Evolutionary conservation across 2,113 vertebrate species (phyloP).

Genomic region (Nothocercus julius): DNA sequence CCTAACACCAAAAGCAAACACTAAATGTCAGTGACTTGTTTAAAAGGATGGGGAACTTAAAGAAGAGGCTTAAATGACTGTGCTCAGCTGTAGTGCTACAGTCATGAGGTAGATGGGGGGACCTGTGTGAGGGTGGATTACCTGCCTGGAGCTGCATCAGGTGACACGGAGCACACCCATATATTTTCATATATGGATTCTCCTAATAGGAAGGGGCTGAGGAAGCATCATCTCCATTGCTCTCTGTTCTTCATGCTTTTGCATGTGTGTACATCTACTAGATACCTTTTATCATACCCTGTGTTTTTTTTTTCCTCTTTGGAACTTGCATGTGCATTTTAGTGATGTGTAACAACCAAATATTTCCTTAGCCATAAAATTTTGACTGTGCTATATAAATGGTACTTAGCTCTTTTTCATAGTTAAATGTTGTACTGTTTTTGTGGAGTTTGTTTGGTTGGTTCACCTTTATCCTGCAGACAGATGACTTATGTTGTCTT

Average conservation of each 20-base stretch:
- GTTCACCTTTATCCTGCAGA: neutral
- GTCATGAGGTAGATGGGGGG: neutral
- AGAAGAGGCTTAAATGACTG: neutral
- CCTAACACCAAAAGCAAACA: neutral
- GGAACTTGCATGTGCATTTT: neutral
- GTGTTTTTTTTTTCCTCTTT: neutral
- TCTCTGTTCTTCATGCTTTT: neutral
- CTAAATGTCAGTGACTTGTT: neutral
- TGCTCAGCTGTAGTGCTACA: neutral
- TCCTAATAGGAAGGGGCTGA: neutral
- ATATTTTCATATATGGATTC: too few species aligned
- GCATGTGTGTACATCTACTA: neutral
- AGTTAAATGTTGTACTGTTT: neutral
- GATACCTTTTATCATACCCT: neutral
- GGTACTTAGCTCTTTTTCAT: neutral
- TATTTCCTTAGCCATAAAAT: neutral
- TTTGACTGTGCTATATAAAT: neutral
- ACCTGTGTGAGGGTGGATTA: fast-evolving
- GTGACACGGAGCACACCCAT: neutral
- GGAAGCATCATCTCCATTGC: neutral
- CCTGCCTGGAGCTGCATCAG: neutral
- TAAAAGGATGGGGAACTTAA: neutral
- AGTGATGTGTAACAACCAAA: neutral
- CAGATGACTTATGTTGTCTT: neutral
- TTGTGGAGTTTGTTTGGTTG: neutral